A percentile compares a stretch with the other conserved stretches of the same genome.
Conservation (phyloP, 2,797 vertebrate genomes). For the Myotis pilosus region DNA sequence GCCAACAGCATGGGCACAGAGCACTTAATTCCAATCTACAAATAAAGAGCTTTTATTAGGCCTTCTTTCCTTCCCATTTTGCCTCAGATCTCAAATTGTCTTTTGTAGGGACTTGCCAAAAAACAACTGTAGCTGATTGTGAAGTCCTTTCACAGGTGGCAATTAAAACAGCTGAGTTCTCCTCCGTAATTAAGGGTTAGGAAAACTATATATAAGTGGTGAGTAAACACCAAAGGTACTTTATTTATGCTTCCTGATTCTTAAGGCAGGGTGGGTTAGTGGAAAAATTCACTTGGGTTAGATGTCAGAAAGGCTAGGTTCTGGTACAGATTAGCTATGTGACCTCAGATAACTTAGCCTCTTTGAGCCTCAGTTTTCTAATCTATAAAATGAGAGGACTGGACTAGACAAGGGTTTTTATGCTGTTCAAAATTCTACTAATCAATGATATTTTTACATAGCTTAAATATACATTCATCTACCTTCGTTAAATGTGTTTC, state of each 20-base stretch:
- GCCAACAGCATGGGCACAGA: constrained; percentile 28
- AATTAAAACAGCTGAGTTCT: constrained; percentile 63
- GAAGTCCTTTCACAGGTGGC: constrained; percentile 61
- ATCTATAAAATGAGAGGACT: constrained; percentile 4
- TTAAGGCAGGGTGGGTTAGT: constrained; percentile 34
- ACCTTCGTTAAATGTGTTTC: not conserved
- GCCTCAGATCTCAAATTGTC: constrained; percentile 47
- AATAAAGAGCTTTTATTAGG: constrained; percentile 60
- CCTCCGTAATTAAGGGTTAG: constrained; percentile 69
- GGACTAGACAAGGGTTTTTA: not conserved
- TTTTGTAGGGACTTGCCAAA: constrained; percentile 29
- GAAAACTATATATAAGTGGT: constrained; percentile 66
- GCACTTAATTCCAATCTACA: constrained; percentile 55
- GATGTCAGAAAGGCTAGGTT: constrained; percentile 12
- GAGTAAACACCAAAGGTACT: constrained; percentile 59
- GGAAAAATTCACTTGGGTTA: constrained; percentile 38
- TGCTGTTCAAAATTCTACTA: not conserved
- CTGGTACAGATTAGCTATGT: constrained; percentile 6
- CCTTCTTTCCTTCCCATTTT: constrained; percentile 20
- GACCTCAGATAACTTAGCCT: constrained; percentile 38
- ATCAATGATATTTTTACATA: not conserved
- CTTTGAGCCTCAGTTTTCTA: not conserved
- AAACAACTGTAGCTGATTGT: not conserved
- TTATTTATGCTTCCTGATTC: constrained; percentile 69
- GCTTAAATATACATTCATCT: not conserved